Conservation (phyloP, 2,113 vertebrate genomes). For the Numida meleagris region DNA sequence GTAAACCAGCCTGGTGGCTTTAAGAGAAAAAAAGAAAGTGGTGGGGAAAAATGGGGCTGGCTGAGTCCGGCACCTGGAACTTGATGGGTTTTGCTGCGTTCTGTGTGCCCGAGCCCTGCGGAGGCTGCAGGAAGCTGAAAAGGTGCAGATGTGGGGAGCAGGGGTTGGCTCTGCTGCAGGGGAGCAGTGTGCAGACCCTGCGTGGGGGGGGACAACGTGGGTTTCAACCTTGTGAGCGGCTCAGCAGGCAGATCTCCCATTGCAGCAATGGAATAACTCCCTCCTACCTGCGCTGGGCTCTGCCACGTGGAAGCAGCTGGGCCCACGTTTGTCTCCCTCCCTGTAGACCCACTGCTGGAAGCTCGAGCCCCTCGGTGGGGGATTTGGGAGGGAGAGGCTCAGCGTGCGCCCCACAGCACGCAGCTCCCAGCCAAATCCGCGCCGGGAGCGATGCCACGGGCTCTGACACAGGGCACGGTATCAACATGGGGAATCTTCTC, state of each 20-base stretch:
- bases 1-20: background rate
- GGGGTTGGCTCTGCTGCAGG: background rate
- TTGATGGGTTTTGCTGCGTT: background rate
- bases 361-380: background rate
- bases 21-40: background rate
- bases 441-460: background rate
- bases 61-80: background rate
- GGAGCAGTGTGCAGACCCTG: background rate
- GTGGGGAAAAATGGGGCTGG: background rate
- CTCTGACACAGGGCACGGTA: background rate
- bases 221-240: background rate
- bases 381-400: background rate
- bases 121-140: background rate
- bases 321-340: background rate
- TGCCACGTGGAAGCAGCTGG: background rate
- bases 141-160: background rate
- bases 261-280: background rate
- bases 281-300: fast-evolving
- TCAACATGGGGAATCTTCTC: background rate
- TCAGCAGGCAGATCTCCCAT: fast-evolving
- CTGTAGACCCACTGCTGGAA: background rate
- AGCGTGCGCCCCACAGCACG: fast-evolving
- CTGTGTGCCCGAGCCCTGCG: background rate
- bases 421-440: background rate
- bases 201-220: fast-evolving